Percentiles rank a stretch among this genome's conserved stretches.
Evolutionary conservation across 2,888 invertebrate genomes (phyloP).

Genomic region (Amphipoea lucens): DNA sequence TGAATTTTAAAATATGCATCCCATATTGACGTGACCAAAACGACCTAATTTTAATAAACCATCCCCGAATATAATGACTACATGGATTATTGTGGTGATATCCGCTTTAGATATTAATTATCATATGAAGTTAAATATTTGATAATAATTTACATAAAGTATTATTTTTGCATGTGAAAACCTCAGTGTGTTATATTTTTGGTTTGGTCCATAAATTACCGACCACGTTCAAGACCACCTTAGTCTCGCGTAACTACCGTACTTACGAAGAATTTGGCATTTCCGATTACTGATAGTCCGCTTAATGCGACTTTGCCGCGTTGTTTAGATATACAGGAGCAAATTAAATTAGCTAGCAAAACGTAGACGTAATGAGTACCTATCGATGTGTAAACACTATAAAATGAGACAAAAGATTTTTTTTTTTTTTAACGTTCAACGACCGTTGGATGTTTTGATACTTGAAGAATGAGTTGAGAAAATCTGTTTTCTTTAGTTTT

Average conservation of each 20-base stretch:
- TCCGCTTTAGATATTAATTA: conserved; percentile 21
- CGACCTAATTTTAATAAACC: conserved; percentile 18
- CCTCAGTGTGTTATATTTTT: conserved; percentile 3
- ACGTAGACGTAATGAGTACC: too few relatives aligned
- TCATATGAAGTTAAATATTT: conserved; percentile 15
- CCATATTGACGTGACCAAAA: background rate
- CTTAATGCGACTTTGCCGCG: background rate
- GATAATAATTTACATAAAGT: background rate
- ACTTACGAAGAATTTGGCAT: background rate
- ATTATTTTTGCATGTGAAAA: conserved; percentile 13
- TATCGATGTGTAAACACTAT: too few relatives aligned
- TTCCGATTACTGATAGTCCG: background rate
- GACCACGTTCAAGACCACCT: background rate
- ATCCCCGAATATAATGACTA: conserved; percentile 20
- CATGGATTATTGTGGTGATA: conserved; percentile 9
- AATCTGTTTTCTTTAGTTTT: background rate
- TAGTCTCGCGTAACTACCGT: background rate
- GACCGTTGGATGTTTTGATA: background rate
- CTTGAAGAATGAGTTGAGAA: background rate
- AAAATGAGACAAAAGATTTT: too few relatives aligned
- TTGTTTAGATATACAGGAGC: background rate
- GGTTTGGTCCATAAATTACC: background rate
- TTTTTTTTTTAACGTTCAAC: background rate
- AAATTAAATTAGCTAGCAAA: too few relatives aligned
- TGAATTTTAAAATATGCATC: conserved; percentile 24